Evolutionary conservation across 2,888 invertebrate species (phyloP).

Genomic region (Tipula vernalis): DNA sequence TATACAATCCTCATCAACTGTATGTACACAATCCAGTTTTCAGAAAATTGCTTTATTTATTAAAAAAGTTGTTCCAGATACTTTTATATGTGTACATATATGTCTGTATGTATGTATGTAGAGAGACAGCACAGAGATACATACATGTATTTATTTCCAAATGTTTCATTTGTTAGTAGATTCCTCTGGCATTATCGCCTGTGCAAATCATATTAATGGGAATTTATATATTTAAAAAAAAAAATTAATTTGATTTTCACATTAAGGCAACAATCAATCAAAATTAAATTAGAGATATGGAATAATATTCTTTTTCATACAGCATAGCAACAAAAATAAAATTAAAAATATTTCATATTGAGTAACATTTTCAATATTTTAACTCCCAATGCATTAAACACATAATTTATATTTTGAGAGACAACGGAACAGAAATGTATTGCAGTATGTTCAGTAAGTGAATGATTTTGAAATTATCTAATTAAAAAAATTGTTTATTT

Average conservation of each 20-base stretch:
- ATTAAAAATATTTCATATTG: background rate
- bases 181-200: background rate
- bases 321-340: background rate
- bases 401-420: background rate
- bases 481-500: background rate
- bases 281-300: background rate
- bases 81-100: background rate
- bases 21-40: background rate
- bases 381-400: background rate
- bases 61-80: background rate
- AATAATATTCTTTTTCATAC: background rate
- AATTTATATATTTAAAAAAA: background rate
- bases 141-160: background rate
- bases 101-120: background rate
- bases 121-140: background rate
- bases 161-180: background rate
- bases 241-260: background rate
- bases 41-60: background rate
- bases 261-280: background rate
- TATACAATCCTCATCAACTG: background rate
- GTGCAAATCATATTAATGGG: background rate
- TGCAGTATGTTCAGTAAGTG: background rate
- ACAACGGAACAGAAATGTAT: background rate
- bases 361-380: background rate
- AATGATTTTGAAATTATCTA: background rate